These are phyloP conservation scores for Sebastes paucispinis DNA, from an alignment of 2,797 vertebrate genomes.

Conservation along the genomic window DNA sequence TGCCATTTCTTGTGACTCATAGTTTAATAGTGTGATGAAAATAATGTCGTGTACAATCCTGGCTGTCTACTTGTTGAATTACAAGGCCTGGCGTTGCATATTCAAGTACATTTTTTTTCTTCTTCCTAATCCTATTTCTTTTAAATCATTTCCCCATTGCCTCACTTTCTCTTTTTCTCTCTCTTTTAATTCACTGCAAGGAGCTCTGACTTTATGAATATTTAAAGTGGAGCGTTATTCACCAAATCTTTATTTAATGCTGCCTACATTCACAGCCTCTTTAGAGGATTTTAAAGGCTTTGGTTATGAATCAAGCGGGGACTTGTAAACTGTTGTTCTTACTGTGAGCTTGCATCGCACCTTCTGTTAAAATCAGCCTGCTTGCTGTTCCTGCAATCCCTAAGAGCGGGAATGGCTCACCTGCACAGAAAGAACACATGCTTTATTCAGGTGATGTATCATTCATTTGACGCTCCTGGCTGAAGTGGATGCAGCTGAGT, in stretches of 20 bases:
- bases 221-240: conserved; percentile 56
- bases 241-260: conserved; percentile 64
- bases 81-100: conserved; percentile 3
- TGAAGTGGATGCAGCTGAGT: conserved; percentile 75
- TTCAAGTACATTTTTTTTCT: conserved; percentile 23
- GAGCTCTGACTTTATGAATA: conserved; percentile 52
- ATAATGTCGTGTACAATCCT: conserved; percentile 15
- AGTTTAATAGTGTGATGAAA: conserved; percentile 5
- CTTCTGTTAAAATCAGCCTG: conserved; percentile 22
- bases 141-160: conserved; percentile 10
- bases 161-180: background rate
- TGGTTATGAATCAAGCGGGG: conserved; percentile 35
- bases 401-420: conserved; percentile 51
- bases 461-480: conserved; percentile 54
- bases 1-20: conserved; percentile 19
- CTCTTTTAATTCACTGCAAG: conserved; percentile 42
- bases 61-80: conserved; percentile 31
- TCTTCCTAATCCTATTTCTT: conserved; percentile 7
- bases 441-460: conserved; percentile 68
- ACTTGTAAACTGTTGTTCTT: conserved; percentile 49
- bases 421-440: conserved; percentile 51
- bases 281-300: conserved; percentile 25
- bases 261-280: conserved; percentile 41
- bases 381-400: conserved; percentile 37
- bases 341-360: background rate